phyloP scores from a whole-genome alignment of 1,140 invertebrate genomes.

The Drosophila suzukii region DNA sequence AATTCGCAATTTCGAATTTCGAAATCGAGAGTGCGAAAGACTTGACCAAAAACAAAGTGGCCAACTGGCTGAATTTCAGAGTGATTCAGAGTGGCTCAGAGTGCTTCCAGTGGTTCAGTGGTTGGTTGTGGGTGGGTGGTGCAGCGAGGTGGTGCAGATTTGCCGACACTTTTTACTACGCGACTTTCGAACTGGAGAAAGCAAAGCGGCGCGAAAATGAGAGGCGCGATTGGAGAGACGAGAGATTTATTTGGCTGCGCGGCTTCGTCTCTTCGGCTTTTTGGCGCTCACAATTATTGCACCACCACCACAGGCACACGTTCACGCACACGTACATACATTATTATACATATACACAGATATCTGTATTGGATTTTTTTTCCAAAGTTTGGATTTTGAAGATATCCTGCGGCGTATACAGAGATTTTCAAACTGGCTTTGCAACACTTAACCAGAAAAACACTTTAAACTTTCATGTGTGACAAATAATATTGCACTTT shows the following conservation, averaged over 20 bases:
- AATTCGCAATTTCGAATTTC: constrained; percentile 65
- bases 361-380: constrained; percentile 61
- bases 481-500: constrained; percentile 13
- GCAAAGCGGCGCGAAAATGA: constrained; percentile 33
- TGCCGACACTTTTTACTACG: constrained; percentile 74
- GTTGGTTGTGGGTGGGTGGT: constrained; percentile 34
- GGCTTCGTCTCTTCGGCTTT: constrained; percentile 70
- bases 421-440: constrained; percentile 51
- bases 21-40: constrained; percentile 41
- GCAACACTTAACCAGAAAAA: constrained; percentile 7
- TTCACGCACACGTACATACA: constrained; percentile 34
- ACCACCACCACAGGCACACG: constrained; percentile 36
- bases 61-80: constrained; percentile 1
- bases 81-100: not conserved
- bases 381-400: constrained; percentile 59
- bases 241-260: constrained; percentile 74
- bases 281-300: constrained; percentile 72
- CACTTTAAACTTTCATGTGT: constrained; percentile 20
- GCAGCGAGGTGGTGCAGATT: constrained; percentile 67
- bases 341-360: constrained; percentile 45
- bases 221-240: constrained; percentile 33
- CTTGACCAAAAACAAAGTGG: constrained; percentile 64
- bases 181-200: constrained; percentile 52
- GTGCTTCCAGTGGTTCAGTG: not conserved
- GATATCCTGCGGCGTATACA: constrained; percentile 64